These are phyloP conservation scores for Elgonia sp. DNA, from an alignment of 2,888 invertebrate genomes.

Conservation along the genomic window DNA sequence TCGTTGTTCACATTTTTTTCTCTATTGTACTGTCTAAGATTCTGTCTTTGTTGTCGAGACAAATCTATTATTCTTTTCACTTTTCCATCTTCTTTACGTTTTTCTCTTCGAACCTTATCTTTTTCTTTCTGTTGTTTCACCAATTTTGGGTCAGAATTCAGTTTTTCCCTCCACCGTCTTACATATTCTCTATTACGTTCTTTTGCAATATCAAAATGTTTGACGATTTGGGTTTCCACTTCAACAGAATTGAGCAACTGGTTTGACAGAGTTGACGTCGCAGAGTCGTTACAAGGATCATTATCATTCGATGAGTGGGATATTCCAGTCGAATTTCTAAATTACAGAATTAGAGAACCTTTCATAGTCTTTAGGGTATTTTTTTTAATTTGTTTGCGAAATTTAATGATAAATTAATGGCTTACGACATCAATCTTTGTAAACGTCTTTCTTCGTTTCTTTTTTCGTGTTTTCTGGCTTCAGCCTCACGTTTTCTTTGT, in stretches of 20 bases:
- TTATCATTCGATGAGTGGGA: too few relatives aligned
- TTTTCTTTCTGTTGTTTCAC: constrained; percentile 45
- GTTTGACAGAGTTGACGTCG: too few relatives aligned
- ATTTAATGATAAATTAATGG: neutral
- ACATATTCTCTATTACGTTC: constrained; percentile 35
- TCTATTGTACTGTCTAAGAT: constrained; percentile 38
- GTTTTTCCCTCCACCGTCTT: constrained; percentile 14
- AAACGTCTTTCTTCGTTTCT: constrained; percentile 43
- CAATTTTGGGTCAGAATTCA: neutral
- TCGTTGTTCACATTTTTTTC: constrained; percentile 48
- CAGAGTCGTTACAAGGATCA: too few relatives aligned
- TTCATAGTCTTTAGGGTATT: neutral
- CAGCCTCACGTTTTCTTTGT: constrained; percentile 15
- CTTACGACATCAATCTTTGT: constrained; percentile 15
- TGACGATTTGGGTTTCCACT: too few relatives aligned
- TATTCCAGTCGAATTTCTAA: too few relatives aligned
- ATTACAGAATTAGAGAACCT: neutral
- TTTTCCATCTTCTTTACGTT: constrained; percentile 41
- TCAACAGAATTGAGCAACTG: too few relatives aligned
- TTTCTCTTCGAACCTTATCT: constrained; percentile 27
- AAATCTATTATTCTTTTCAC: constrained; percentile 23
- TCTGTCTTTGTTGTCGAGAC: constrained; percentile 24
- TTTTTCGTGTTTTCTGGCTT: neutral
- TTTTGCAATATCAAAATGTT: neutral
- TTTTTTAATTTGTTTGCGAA: neutral